These are phyloP conservation scores for Fragum whitleyi DNA, from an alignment of 2,888 invertebrate species.

Conservation along the genomic window DNA sequence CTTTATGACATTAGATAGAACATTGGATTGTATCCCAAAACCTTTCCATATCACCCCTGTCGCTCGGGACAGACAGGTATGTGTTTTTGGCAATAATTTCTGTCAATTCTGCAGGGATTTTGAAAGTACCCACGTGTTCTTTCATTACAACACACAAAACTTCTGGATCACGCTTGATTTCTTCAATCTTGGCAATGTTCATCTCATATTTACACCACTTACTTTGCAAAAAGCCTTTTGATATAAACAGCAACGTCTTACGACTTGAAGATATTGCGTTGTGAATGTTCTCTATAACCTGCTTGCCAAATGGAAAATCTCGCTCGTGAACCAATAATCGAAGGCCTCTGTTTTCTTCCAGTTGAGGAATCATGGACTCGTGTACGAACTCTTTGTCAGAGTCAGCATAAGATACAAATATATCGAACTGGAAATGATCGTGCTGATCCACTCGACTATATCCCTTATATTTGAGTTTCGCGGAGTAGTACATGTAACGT, in stretches of 20 bases:
- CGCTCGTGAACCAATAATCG: constrained; percentile 52
- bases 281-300: constrained; percentile 54
- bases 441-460: constrained; percentile 20
- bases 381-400: constrained; percentile 39
- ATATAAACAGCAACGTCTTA: constrained; percentile 45
- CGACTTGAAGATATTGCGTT: constrained; percentile 45
- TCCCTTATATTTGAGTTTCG: constrained; percentile 36
- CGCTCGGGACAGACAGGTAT: neutral
- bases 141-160: constrained; percentile 8
- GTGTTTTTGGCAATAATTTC: neutral
- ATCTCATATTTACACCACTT: constrained; percentile 52
- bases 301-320: constrained; percentile 47
- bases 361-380: constrained; percentile 29
- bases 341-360: constrained; percentile 39
- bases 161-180: neutral
- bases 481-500: constrained; percentile 53
- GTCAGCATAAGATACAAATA: constrained; percentile 52
- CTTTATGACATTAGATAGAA: neutral
- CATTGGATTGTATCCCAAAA: constrained; percentile 2
- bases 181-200: constrained; percentile 12
- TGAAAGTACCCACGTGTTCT: neutral
- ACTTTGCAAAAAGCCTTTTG: constrained; percentile 45
- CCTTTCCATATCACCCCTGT: neutral
- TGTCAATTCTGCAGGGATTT: neutral
- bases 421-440: constrained; percentile 16